Base-by-base conservation (phyloP, 2,888 invertebrate genomes). In the Leptinotarsa rubiginosa region DNA sequence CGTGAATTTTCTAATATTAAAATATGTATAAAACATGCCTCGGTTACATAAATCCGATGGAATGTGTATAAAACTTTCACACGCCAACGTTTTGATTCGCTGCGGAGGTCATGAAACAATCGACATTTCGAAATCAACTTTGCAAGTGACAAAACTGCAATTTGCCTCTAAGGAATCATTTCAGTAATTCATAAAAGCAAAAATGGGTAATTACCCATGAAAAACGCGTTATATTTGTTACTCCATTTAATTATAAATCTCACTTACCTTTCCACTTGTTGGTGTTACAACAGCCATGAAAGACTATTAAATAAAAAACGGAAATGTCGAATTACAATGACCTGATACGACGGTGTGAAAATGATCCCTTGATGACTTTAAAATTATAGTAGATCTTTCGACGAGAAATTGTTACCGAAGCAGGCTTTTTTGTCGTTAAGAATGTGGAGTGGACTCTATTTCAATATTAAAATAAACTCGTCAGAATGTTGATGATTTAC, bases 291-390 rank as follows among this genome's bases (percentile, higher is more conserved):
- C n/a, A 64, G 56, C 68, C 56, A 67, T 68, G 62, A 41, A 87
- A 86, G 84, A 83, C 83, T 81, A 85, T 85, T 85, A 85, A 86
- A 86, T 86, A 86, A 87, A 87, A 87, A 87, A 87, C 87, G 87
- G 87, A 87, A 87, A 84, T 85, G 84, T 86, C 86, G 82, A 86
- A 87, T 87, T 87, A 87, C 85, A 82, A 85, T 86, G 84, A 84
- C 83, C 85, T 22, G 56, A 56, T 22, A 56, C 82, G 81, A 78
- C 86, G 84, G 87, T 86, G 87, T 87, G 87, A 87, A 87, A 87
- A 87, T 86, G 86, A 85, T 84, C 84, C 84, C 85, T 83, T 87
- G 86, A 87, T 87, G 87, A 84, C 83, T 87, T 87, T 87, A 87
- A 87, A 87, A 87, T 87, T 87, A 84, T 79, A 84, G 77, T 65